Conservation (phyloP, 2,113 vertebrate species). For the Calidris pygmaea region DNA sequence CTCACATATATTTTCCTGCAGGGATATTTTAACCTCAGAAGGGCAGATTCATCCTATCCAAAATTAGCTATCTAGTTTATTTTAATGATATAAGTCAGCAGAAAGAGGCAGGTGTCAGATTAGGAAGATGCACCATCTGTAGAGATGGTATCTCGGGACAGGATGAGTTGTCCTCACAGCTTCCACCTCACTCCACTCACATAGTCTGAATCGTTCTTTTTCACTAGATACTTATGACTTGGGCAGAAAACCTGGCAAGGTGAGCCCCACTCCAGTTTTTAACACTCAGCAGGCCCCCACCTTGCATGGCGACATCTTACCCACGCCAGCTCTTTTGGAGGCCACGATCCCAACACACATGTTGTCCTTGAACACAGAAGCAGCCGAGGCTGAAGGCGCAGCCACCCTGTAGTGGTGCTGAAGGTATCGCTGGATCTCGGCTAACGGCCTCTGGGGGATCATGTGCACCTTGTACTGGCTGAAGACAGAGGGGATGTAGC, state of each 20-base stretch:
- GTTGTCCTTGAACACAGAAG: slow-evolving; percentile 80
- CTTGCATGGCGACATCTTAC: slow-evolving; percentile 65
- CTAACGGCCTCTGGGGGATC: slow-evolving; percentile 75
- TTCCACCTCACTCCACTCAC: background rate
- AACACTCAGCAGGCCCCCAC: background rate
- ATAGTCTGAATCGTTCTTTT: background rate
- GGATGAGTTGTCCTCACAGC: background rate
- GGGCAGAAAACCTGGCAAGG: background rate
- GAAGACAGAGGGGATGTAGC: slow-evolving; percentile 90
- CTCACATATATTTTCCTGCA: background rate
- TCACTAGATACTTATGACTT: background rate
- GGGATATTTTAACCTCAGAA: background rate
- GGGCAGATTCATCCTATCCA: background rate
- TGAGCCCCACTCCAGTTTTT: background rate
- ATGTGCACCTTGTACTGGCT: slow-evolving; percentile 86
- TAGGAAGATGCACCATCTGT: background rate
- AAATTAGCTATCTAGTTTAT: background rate
- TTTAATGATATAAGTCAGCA: background rate
- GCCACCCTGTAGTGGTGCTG: slow-evolving; percentile 78
- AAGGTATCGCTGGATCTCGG: slow-evolving; percentile 81
- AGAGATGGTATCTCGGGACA: background rate
- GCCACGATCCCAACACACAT: slow-evolving; percentile 86
- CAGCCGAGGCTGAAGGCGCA: slow-evolving; percentile 68
- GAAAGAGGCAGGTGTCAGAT: background rate
- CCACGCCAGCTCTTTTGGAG: slow-evolving; percentile 88